Evolutionary conservation across 2,888 invertebrate genomes (phyloP).

Genomic region (Oscheius sp.): DNA sequence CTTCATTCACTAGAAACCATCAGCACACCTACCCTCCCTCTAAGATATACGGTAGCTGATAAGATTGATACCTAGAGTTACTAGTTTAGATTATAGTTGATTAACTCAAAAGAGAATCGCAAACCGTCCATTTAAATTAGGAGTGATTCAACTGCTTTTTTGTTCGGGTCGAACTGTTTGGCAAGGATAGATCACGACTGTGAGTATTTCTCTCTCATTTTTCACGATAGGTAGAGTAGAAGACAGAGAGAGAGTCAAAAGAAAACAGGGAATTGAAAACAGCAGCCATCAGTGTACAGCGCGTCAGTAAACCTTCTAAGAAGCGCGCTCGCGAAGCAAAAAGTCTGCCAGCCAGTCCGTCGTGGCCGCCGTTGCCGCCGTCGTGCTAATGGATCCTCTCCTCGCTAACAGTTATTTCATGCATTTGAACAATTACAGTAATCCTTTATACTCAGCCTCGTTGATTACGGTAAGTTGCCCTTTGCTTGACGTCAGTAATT

Average conservation of each 20-base stretch:
- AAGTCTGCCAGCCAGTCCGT: conserved; percentile 27
- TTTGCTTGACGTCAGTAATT: not conserved
- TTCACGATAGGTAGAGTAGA: too few species aligned
- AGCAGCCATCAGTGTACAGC: conserved; percentile 2
- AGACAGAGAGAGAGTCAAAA: not conserved
- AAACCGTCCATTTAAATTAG: too few species aligned
- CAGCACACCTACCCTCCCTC: too few species aligned
- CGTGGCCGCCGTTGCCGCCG: conserved; percentile 4
- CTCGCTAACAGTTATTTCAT: conserved; percentile 14
- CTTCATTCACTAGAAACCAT: too few species aligned
- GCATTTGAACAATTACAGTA: conserved; percentile 8
- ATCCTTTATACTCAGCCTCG: conserved; percentile 4
- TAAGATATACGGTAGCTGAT: too few species aligned
- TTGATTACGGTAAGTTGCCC: not conserved
- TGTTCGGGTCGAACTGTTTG: too few species aligned
- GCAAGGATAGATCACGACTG: not conserved
- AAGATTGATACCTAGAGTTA: too few species aligned
- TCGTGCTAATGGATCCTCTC: conserved; percentile 12
- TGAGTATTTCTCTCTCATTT: conserved; percentile 12
- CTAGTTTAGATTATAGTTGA: too few species aligned
- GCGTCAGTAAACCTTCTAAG: conserved; percentile 31
- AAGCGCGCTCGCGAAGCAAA: conserved; percentile 13
- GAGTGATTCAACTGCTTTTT: too few species aligned
- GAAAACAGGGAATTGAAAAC: not conserved
- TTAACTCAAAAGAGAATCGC: too few species aligned